phyloP scores from a whole-genome alignment of 2,113 vertebrate species.

The Echinops telfairi region DNA sequence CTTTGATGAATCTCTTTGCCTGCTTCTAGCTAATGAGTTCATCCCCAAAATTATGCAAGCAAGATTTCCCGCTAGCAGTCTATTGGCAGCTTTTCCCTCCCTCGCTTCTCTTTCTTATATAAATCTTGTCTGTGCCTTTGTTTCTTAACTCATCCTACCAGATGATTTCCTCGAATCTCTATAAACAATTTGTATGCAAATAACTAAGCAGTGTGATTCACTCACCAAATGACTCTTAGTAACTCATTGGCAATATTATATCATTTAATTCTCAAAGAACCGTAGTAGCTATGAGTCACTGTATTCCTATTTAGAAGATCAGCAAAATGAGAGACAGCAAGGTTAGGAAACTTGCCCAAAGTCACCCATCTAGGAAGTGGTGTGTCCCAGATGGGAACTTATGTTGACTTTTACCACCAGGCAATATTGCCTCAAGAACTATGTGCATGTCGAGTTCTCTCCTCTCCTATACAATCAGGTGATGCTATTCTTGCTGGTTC shows the following conservation, averaged over 20 bases:
- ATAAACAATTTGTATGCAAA: background rate
- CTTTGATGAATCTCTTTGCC: background rate
- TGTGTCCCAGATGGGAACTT: background rate
- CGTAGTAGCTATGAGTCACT: background rate
- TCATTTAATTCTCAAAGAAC: slow-evolving; percentile 39
- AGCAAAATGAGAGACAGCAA: background rate
- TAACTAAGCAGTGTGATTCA: background rate
- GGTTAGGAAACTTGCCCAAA: background rate
- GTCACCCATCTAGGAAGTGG: background rate
- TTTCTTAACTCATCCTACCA: background rate
- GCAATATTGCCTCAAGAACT: background rate
- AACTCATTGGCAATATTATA: background rate
- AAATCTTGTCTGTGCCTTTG: background rate
- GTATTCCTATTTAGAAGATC: background rate
- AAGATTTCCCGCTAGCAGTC: background rate
- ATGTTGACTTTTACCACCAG: background rate
- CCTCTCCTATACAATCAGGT: background rate
- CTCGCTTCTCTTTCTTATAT: background rate
- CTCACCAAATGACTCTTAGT: background rate
- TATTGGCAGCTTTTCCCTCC: slow-evolving; percentile 1
- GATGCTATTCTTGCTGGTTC: background rate
- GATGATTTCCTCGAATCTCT: slow-evolving; percentile 4
- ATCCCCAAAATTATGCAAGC: slow-evolving; percentile 20
- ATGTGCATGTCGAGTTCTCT: background rate
- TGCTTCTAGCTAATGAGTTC: slow-evolving; percentile 24